Conservation (phyloP, 2,113 vertebrate species). For the Chaetura pelagica region DNA sequence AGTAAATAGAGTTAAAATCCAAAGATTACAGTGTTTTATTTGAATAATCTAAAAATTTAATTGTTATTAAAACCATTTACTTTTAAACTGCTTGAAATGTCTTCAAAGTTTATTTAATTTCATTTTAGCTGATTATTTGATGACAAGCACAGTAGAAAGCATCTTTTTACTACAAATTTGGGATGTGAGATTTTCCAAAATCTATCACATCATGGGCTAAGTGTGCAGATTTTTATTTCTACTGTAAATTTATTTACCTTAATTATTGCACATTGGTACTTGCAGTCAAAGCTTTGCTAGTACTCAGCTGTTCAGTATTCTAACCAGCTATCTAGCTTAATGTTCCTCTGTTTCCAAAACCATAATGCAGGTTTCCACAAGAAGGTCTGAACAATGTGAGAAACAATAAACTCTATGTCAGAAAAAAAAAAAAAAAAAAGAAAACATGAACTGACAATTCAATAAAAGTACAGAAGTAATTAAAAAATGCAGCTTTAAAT, state of each 20-base stretch:
- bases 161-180: neutral
- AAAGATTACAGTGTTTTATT: neutral
- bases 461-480: conserved; percentile 21
- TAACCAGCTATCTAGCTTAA: neutral
- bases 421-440: neutral
- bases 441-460: conserved; percentile 29
- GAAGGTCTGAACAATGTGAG: neutral
- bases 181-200: neutral
- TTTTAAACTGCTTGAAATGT: neutral
- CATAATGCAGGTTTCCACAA: neutral
- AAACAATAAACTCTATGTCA: conserved; percentile 17
- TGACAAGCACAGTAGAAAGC: neutral
- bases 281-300: neutral
- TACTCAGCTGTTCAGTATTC: neutral
- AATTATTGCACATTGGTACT: neutral
- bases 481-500: neutral
- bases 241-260: neutral
- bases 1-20: neutral
- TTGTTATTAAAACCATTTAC: neutral
- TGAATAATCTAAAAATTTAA: neutral
- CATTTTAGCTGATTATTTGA: neutral
- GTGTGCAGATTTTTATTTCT: neutral
- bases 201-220: neutral
- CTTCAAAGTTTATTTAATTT: neutral
- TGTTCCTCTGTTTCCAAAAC: neutral